Evolutionary conservation across 2,797 vertebrate species (phyloP).

Genomic region (Euthynnus affinis): DNA sequence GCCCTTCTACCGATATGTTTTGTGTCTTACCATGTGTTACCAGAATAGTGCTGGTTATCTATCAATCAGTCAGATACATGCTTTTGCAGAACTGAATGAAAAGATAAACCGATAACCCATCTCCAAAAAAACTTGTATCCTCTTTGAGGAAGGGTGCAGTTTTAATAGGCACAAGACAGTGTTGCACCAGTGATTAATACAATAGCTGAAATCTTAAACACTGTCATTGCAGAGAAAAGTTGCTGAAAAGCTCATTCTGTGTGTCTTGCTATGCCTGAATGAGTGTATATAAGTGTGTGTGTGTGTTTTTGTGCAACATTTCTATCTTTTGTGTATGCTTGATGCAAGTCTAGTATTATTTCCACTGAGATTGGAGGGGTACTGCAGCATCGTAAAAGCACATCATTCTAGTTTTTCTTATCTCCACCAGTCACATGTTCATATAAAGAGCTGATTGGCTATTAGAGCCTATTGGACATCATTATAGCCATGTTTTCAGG

Average conservation of each 20-base stretch:
- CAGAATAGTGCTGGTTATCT: too few species aligned
- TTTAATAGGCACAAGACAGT: background rate
- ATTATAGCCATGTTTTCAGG: conserved; percentile 67
- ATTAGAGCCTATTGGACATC: conserved; percentile 65
- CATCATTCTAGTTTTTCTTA: conserved; percentile 53
- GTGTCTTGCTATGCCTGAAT: background rate
- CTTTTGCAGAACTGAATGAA: background rate
- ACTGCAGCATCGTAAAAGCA: conserved; percentile 51
- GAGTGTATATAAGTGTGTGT: background rate
- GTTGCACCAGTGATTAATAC: background rate
- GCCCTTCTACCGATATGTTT: too few species aligned
- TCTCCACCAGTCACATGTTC: conserved; percentile 65
- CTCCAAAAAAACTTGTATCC: background rate
- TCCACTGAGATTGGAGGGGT: conserved; percentile 53
- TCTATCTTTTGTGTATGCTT: conserved; percentile 28
- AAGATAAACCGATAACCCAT: background rate
- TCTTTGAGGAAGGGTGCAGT: background rate
- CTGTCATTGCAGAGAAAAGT: background rate
- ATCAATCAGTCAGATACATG: background rate
- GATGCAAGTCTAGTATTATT: conserved; percentile 27
- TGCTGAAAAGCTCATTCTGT: background rate
- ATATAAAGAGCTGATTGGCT: conserved; percentile 66
- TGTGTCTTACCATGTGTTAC: too few species aligned
- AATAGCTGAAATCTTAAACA: background rate
- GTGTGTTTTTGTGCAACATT: conserved; percentile 12